Evolutionary conservation across 2,888 invertebrate genomes (phyloP), one percentile per base, ranked within the genome.

Genomic region (Nesidiocoris tenuis): DNA sequence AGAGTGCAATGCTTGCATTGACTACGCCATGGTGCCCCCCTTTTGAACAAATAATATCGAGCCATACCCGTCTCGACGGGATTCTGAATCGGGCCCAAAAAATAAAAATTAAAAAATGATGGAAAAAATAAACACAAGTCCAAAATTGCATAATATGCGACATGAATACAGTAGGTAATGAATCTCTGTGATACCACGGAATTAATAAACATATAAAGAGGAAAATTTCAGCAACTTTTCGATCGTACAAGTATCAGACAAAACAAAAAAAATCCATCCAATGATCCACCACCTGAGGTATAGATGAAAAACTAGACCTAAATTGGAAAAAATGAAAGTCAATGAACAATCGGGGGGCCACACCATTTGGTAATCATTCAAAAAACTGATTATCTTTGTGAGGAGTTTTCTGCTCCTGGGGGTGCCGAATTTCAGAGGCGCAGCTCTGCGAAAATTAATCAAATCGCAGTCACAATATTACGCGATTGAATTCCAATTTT

Each of bases 1-100:
- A 81, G 81, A 81, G 79, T 79, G 80, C 80, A 80, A 80, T 80
- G 80, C 80, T 80, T 80, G 79, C 79, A 80, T 79, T 78, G 80
- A 80, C 80, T 78, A 79, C 78, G 54, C 57, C 63, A 72, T 72
- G 72, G 72, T 72, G 72, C 63, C 72, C 72, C 72, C 72, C 16
- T 61, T 72, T 61, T 25, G 61, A 61, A 61, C 61, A 59, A 39
- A 39, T 3, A 12, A 39, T n/a, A n/a, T n/a, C 39, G 39, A 12
- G 39, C 39, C 39, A 7, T 12, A 39, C 39, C 61, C 61, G 63
- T 54, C 55, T 39, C 22, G 65, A 63, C 64, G 65, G 65, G n/a
- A n/a, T n/a, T n/a, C n/a, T n/a, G n/a, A n/a, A n/a, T n/a, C n/a
- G n/a, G n/a, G n/a, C n/a, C n/a, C n/a, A n/a, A n/a, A n/a, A n/a